Percentiles rank a stretch among this genome's conserved stretches.
Evolutionary conservation across 2,888 invertebrate species (phyloP).

Genomic region (Neocrepidodera transversa): DNA sequence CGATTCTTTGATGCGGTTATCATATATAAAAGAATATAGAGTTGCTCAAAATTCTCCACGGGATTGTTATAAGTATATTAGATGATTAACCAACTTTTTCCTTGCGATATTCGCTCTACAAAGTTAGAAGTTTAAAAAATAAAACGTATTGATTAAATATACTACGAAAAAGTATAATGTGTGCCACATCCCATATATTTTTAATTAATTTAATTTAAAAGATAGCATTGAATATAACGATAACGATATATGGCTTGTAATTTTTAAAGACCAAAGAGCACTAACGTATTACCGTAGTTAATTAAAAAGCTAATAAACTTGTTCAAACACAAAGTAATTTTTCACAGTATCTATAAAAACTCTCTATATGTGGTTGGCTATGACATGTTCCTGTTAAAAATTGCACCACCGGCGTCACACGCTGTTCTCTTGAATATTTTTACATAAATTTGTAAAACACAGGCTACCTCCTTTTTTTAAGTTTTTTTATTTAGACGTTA

Average conservation of each 20-base stretch:
- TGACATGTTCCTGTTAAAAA: slow-evolving; percentile 9
- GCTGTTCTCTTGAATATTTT: slow-evolving; percentile 5
- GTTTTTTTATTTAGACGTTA: no score
- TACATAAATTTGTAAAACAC: slow-evolving; percentile 6
- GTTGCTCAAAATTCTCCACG: neutral
- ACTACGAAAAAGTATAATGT: no score
- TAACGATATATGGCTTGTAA: no score
- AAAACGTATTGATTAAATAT: no score
- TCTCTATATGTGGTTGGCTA: neutral
- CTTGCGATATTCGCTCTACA: no score
- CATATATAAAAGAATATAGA: neutral
- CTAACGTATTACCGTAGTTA: neutral
- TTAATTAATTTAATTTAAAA: no score
- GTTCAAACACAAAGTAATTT: neutral
- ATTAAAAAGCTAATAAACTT: neutral
- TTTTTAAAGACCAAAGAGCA: no score
- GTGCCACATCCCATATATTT: no score
- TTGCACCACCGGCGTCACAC: neutral
- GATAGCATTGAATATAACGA: no score
- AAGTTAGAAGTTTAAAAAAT: no score
- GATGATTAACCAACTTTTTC: no score
- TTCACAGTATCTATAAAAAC: neutral
- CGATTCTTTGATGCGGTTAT: slow-evolving; percentile 28
- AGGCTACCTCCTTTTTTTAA: neutral
- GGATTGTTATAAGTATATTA: no score